These are phyloP conservation scores for Carollia perspicillata DNA, from an alignment of 2,113 vertebrate species.

Conservation along the genomic window DNA sequence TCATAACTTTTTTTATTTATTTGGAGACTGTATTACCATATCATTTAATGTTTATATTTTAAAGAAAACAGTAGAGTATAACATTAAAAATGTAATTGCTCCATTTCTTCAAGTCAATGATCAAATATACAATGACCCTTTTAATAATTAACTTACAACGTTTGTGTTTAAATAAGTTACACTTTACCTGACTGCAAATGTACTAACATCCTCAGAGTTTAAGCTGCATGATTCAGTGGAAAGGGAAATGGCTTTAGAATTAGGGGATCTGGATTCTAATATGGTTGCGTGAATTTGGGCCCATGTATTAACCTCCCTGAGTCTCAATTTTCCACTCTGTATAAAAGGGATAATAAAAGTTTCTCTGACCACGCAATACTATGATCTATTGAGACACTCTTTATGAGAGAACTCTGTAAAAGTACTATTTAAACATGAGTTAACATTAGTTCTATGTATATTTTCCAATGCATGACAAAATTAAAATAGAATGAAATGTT, in stretches of 20 bases:
- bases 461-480: neutral
- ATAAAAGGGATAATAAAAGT: neutral
- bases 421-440: neutral
- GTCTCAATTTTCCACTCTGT: neutral
- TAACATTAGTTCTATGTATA: neutral
- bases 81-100: constrained; percentile 38
- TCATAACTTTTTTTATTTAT: constrained; percentile 39
- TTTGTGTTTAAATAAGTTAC: constrained; percentile 29
- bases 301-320: neutral
- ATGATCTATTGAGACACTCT: neutral
- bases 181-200: constrained; percentile 9
- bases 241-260: neutral
- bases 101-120: constrained; percentile 33
- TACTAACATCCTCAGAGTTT: neutral
- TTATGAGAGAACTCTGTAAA: neutral
- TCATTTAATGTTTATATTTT: constrained; percentile 39
- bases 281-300: neutral
- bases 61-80: constrained; percentile 10
- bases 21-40: constrained; percentile 10
- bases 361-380: neutral
- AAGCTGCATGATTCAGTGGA: neutral
- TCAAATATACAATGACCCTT: neutral
- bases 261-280: neutral
- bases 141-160: constrained; percentile 26
- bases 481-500: constrained; percentile 34